phyloP scores from a whole-genome alignment of 2,113 vertebrate species.

The Indicator indicator region DNA sequence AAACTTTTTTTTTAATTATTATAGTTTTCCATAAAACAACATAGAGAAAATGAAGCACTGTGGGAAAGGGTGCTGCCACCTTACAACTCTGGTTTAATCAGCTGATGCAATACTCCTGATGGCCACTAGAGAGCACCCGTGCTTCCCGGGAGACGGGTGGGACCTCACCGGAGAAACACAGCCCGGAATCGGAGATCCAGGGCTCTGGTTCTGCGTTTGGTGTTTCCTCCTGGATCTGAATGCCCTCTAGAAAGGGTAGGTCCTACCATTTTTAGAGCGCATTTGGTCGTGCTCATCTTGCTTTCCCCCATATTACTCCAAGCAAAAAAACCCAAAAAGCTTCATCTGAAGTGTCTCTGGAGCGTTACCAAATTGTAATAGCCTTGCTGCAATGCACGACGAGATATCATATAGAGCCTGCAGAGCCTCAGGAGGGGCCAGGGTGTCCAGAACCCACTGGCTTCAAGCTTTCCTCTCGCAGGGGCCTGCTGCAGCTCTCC shows the following conservation, averaged over 20 bases:
- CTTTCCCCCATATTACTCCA: neutral
- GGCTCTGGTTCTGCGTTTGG: neutral
- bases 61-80: accelerated
- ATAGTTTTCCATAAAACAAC: neutral
- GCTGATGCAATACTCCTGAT: neutral
- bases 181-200: neutral
- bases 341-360: neutral
- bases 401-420: neutral
- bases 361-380: neutral
- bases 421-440: neutral
- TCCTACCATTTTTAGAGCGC: neutral
- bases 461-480: neutral
- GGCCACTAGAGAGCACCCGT: neutral
- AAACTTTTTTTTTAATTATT: neutral
- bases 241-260: neutral
- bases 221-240: neutral
- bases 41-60: neutral
- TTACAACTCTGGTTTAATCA: neutral
- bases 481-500: neutral
- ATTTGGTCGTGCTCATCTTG: neutral
- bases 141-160: neutral
- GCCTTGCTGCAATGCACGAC: accelerated
- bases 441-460: neutral
- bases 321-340: neutral
- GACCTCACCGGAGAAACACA: neutral